Evolutionary conservation across 2,888 invertebrate species (phyloP), one percentile per base, ranked within the genome.

Genomic region (Drosophila putrida): DNA sequence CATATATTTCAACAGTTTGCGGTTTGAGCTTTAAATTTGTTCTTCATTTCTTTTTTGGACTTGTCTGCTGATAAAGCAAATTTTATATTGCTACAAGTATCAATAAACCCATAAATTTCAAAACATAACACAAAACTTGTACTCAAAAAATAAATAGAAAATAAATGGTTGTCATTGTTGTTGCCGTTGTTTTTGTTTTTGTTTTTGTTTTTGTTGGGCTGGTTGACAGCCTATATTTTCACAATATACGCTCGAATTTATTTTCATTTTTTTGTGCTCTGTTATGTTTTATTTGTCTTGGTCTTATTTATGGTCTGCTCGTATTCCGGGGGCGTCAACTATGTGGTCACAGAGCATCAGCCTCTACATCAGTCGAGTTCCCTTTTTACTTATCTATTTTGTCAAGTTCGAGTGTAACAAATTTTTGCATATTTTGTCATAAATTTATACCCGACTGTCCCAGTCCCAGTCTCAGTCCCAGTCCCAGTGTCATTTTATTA

Each of bases 341-440:
- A 49, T 72, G 64, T 62, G 64, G 64, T 64, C 68, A 39, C 61
- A 61, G 54, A 60, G 46, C 57, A 47, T 20, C 68, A 41, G 54
- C 38, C 49, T 31, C 50, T 8, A 28, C 47, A 8, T 28, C 59
- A 20, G 33, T 31, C 31, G 28, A 9, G 25, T 39, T 44, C 36
- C 51, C 53, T 55, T 41, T 61, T 36, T 44, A 33, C 57, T 67
- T 75, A 63, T 73, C 69, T 55, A 60, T 61, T 67, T 77, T 78
- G 72, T 79, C 76, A 79, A 78, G 59, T 77, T 78, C 67, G 77
- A 80, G 69, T 75, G 63, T 66, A 84, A 69, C 76, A 82, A 82
- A 76, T 73, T 88, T 82, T 88, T 82, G 88, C 88, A 82, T 88
- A 82, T 82, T 81, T 79, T 84, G 82, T 73, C 85, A 86, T 82